Evolutionary conservation across 2,113 vertebrate species (phyloP).

Genomic region (Pogona vitticeps): DNA sequence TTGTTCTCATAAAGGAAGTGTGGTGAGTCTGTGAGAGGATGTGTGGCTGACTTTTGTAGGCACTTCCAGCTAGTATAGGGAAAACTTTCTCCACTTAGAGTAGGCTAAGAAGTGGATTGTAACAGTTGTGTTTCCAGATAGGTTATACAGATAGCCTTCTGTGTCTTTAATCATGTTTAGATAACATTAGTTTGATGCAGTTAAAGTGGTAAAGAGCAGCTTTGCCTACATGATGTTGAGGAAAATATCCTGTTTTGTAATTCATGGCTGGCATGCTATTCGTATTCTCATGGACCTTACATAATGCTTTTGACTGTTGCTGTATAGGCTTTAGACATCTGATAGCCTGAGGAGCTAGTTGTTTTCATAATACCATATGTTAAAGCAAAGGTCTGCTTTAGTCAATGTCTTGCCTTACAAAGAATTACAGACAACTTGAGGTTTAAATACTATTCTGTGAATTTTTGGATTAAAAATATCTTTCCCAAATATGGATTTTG

Average conservation of each 20-base stretch:
- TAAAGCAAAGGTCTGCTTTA: neutral
- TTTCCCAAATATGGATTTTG: too few species aligned
- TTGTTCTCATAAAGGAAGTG: too few species aligned
- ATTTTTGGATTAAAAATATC: neutral
- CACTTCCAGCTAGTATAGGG: too few species aligned
- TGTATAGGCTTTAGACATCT: neutral
- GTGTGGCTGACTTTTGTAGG: too few species aligned
- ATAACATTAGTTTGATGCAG: neutral
- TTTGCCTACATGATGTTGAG: neutral
- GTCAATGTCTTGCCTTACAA: neutral
- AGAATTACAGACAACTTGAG: neutral
- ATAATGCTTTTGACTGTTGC: neutral
- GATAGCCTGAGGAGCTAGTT: neutral
- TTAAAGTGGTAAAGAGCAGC: neutral
- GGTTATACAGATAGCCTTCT: neutral
- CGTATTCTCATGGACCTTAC: neutral
- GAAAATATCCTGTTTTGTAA: neutral
- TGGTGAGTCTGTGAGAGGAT: too few species aligned
- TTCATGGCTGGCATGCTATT: neutral
- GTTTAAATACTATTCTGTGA: neutral
- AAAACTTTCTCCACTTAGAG: too few species aligned
- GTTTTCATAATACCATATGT: neutral
- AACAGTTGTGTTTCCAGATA: too few species aligned
- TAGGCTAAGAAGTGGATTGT: too few species aligned
- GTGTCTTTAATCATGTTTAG: neutral